Base-by-base conservation (phyloP, 92 coral and sea anemone genomes). In the Anthopleura xanthogrammica region DNA sequence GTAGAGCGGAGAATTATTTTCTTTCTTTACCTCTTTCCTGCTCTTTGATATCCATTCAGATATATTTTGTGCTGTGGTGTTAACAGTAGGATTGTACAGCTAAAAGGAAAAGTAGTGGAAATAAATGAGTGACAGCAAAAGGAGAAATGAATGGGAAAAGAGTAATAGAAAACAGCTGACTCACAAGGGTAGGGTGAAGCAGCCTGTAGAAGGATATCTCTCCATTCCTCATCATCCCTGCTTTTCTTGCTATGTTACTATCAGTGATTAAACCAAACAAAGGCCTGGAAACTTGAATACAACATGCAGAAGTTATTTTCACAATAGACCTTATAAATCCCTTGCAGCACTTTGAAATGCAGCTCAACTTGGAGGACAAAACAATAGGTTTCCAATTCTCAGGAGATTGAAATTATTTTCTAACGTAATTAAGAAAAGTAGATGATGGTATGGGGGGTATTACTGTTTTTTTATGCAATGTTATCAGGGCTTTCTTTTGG, bases 31-130 rank as follows among this genome's bases (percentile, higher is more conserved):
- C 98, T 95, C 84, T 78, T 80, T 85, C 79, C 90, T 86, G 24
- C 88, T 85, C 40, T 87, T 66, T 52, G 95, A 90, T 42, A 94
- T 93, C 98, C 98, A 95, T 13, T 80, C 85, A 5, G 86, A 50
- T 52, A 95, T 85, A 39, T 82, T 58, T 14, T 75, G 76, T 12
- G 40, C 54, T 22, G 94, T 87, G 76, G 72, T 94, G 76, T 89
- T 92, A n/a, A 62, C 76, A 74, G 60, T 79, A 23, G 89, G 86
- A 29, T 95, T 92, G 78, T 90, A 94, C 7, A 83, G 66, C 98
- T 95, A 76, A 7, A 23, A 39, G 22, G 16, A 52, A 52, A 70
- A 17, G 3, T 17, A 1, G 5, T n/a, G 17, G 8, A 17, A 5
- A 60, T 60, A 60, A 2, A 62, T n/a, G 4, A 19, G 4, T 62